Evolutionary conservation across 2,797 vertebrate genomes (phyloP), one percentile per base, ranked within the genome.

Genomic region (Peromyscus melanophrys): DNA sequence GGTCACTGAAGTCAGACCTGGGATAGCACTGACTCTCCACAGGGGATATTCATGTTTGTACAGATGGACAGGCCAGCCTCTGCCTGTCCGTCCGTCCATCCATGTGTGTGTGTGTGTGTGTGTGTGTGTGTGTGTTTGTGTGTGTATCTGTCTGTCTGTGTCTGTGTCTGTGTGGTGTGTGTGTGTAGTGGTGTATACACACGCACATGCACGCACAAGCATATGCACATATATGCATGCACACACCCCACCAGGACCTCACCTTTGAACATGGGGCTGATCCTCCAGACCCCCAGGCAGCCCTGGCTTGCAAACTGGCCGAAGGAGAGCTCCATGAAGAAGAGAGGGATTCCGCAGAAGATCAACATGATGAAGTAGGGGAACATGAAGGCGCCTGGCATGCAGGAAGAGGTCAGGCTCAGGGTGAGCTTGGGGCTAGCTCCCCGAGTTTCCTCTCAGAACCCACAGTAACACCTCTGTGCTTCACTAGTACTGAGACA

Each of bases 191-290:
- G 67, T 69, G 67, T 69, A 31, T 14, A 29, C 29, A 67, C 34
- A 9, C 34, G 7, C 34, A 5, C 37, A 40, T 69, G 14, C 31
- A 80, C 10, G 14, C 19, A 80, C 19, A 4, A 63, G 71, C 8
- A n/a, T 13, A 13, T 61, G n/a, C 46, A 17, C 6, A 10, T 17
- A 37, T 0, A n/a, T 4, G 34, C 17, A 49, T 25, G 46, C 2
- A 19, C 31, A 43, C 4, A 5, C 37, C 52, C 73, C 0, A 0
- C 14, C n/a, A 59, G 1, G 19, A 49, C 94, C 99, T 99, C 98
- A 99, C 99, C 99, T 99, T 99, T 99, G 98, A 99, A 99, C 99
- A 99, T 99, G 13, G 99, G 99, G 98, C 99, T 99, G 98, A 99
- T 99, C 98, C 99, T 99, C 99, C 99, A 99, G 83, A 99, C 99